Conservation (phyloP, 1,140 invertebrate species). For the Pogonomyrmex californicus region DNA sequence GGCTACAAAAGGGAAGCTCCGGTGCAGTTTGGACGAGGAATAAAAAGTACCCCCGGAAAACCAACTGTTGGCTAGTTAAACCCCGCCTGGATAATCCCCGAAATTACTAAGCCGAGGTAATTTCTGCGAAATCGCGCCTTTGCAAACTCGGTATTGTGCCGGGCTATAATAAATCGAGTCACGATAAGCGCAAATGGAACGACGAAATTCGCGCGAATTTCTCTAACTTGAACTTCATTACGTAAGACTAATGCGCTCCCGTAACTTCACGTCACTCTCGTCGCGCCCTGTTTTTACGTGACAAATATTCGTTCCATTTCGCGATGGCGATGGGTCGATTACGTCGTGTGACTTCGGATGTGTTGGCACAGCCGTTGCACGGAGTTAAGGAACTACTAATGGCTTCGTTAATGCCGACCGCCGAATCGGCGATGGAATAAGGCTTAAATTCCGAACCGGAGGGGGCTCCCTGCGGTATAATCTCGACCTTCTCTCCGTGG, state of each 20-base stretch:
- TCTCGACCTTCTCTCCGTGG: conserved; percentile 54
- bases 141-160: neutral
- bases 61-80: conserved; percentile 1
- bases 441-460: conserved; percentile 54
- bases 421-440: conserved; percentile 56
- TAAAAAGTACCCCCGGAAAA: neutral
- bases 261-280: conserved; percentile 52
- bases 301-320: conserved; percentile 64
- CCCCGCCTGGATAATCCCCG: neutral
- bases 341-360: conserved; percentile 34
- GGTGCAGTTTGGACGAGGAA: neutral
- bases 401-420: conserved; percentile 66
- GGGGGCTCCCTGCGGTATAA: conserved; percentile 25
- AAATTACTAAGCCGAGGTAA: neutral
- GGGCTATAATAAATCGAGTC: conserved; percentile 40
- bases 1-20: neutral
- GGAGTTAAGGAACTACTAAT: conserved; percentile 71
- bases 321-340: conserved; percentile 46
- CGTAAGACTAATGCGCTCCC: conserved; percentile 53
- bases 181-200: conserved; percentile 48
- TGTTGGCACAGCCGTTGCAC: conserved; percentile 65
- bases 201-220: conserved; percentile 24
- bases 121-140: conserved; percentile 13
- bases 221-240: conserved; percentile 59
- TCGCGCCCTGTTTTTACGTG: conserved; percentile 66